Evolutionary conservation across 2,113 vertebrate species (phyloP).

Genomic region (Psammodynastes pulverulentus): DNA sequence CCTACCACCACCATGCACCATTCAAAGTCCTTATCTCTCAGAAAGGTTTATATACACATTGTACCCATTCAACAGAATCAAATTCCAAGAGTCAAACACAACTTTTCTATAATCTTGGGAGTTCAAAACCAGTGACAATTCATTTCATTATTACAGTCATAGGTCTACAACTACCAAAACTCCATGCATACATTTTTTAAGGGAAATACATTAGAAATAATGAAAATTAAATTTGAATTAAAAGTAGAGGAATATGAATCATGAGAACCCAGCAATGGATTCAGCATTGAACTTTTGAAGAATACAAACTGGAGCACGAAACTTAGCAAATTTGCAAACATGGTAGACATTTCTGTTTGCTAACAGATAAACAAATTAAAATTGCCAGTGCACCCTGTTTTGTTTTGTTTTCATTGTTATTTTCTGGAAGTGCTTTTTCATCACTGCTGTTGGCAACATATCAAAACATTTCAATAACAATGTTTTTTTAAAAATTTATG

Average conservation of each 20-base stretch:
- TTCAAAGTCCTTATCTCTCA: background rate
- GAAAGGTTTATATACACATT: background rate
- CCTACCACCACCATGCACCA: background rate
- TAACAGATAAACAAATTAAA: background rate
- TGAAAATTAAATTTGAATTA: background rate
- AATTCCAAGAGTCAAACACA: background rate
- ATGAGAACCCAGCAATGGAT: background rate
- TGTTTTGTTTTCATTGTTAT: background rate
- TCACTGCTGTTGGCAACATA: background rate
- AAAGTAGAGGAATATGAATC: background rate
- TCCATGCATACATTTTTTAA: background rate
- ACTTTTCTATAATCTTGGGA: background rate
- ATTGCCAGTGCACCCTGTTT: background rate
- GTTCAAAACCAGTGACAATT: background rate
- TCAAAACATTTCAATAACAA: background rate
- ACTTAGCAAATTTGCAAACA: background rate
- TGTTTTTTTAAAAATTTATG: background rate
- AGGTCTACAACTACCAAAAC: background rate
- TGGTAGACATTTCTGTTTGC: background rate
- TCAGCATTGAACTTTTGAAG: background rate
- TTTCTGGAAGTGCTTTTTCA: background rate
- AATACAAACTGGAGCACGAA: background rate
- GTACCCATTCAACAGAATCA: background rate
- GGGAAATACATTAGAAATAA: background rate
- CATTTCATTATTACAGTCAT: background rate